Conservation (phyloP, 2,888 invertebrate species). For the Synergus japonicus region DNA sequence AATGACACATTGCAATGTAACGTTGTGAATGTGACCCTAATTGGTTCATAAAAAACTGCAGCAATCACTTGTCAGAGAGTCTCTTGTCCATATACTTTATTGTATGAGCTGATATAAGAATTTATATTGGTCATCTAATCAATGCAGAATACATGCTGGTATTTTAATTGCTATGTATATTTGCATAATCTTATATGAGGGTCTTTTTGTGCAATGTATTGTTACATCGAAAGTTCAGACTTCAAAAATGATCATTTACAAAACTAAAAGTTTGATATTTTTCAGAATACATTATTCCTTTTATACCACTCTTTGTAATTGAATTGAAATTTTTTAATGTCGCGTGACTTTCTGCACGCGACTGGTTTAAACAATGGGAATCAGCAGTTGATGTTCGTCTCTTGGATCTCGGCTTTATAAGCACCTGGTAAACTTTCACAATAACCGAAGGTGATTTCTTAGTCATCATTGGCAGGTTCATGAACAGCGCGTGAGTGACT, state of each 20-base stretch:
- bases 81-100: neutral
- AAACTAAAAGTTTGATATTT: no score
- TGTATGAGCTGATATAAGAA: conserved; percentile 19
- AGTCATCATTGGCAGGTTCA: conserved; percentile 42
- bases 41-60: conserved; percentile 52
- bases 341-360: neutral
- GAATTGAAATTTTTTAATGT: neutral
- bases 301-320: neutral
- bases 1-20: conserved; percentile 49
- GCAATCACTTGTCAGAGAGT: conserved; percentile 42
- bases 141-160: conserved; percentile 19
- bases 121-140: neutral
- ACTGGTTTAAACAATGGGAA: neutral
- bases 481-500: conserved; percentile 38
- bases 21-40: conserved; percentile 53
- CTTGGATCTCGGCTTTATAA: conserved; percentile 7
- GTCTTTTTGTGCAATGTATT: neutral
- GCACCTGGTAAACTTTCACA: conserved; percentile 33
- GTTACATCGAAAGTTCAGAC: neutral
- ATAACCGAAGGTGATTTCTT: conserved; percentile 30
- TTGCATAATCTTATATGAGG: neutral
- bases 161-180: neutral
- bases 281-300: neutral
- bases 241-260: neutral
- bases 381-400: conserved; percentile 3